Base-by-base conservation (phyloP, 2,888 invertebrate species). In the Orgyia antiqua region DNA sequence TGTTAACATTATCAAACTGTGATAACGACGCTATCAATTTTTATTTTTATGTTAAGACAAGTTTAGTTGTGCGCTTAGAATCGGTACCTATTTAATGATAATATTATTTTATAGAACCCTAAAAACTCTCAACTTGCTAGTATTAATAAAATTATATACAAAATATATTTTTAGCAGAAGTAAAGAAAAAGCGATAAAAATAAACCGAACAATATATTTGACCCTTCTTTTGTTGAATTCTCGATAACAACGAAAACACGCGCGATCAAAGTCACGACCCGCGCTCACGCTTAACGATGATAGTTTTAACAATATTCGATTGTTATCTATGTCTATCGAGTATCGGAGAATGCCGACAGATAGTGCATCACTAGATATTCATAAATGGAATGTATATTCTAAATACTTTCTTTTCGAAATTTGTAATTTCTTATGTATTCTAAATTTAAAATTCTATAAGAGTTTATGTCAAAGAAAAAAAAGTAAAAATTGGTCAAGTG, bases 291-390 rank as follows among this genome's bases (percentile, higher is more conserved):
- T 13, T 10, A 21, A 4, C 29, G 31, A 35, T 42, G 20, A 33
- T 32, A 37, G 30, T 32, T 29, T 11, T 33, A 24, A 33, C 27
- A 39, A 40, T 29, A 28, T 31, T 34, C 40, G 47, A 44, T 45
- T 31, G 21, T 39, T 36, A 55, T 46, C 51, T 36, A 15, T 18
- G 35, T 23, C 39, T 45, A 43, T 35, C 36, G 39, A 31, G 17
- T 36, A 42, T 55, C 43, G 36, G 26, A 34, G n/a, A 27, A 19
- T 18, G 15, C 6, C 10, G 23, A 23, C 10, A 10, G 23, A 23
- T 15, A 15, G 4, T 6, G 6, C 10, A 23, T 10, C 23, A 10
- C 2, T 23, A 10, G 3, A 10, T 9, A 21, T 10, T 21, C n/a
- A 4, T 10, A 3, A 10, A 15, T 15, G 15, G 15, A 15, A 15